Percentiles rank a stretch among this genome's conserved stretches.
Evolutionary conservation across 23 tunicate species (phyloP).

Genomic region (Oikopleura albicans): DNA sequence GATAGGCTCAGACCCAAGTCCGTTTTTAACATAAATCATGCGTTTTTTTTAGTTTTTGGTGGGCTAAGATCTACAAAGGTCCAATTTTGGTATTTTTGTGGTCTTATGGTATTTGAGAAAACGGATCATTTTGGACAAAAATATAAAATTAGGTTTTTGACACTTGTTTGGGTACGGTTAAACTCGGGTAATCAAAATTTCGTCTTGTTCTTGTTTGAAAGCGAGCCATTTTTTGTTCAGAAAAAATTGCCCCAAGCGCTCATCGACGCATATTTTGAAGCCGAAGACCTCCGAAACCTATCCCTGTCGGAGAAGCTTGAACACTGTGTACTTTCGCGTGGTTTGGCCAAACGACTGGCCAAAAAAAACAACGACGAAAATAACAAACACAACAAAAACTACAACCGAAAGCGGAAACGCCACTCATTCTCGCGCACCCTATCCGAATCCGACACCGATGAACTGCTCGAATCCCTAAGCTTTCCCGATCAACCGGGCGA

Average conservation of each 20-base stretch:
- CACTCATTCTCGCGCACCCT: not conserved
- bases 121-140: no score
- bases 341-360: not conserved
- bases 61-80: no score
- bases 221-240: not conserved
- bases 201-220: no score
- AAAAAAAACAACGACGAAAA: not conserved
- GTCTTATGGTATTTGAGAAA: no score
- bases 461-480: not conserved
- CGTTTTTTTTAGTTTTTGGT: no score
- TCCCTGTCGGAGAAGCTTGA: not conserved
- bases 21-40: no score
- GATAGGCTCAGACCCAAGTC: no score
- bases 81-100: no score
- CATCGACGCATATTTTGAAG: slow-evolving; percentile 9
- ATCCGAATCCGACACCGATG: slow-evolving; percentile 11
- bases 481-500: slow-evolving; percentile 10
- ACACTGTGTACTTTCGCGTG: not conserved
- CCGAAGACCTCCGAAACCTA: slow-evolving; percentile 6
- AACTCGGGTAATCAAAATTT: no score
- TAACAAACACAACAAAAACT: not conserved
- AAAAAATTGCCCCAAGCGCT: slow-evolving; percentile 8
- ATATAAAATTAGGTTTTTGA: no score
- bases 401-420: not conserved
- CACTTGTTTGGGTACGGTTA: no score